Evolutionary conservation across 2,888 invertebrate species (phyloP), one percentile per base, ranked within the genome.

Genomic region (Ichneumon xanthorius): DNA sequence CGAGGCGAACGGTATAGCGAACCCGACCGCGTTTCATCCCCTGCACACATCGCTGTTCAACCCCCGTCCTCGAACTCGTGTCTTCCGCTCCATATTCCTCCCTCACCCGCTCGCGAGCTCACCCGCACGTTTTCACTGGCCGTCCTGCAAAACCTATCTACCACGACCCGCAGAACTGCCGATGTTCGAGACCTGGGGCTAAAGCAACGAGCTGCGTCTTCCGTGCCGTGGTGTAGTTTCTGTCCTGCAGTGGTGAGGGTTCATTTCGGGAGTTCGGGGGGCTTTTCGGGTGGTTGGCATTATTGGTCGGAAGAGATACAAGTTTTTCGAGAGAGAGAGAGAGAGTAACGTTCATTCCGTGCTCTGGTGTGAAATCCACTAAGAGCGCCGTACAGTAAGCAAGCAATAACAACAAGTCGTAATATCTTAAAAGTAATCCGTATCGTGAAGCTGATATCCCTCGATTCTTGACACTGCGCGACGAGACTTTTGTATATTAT

Each of bases 1-100:
- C 72, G 48, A 81, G 80, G 81, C 76, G 22, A 75, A 70, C 73
- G 70, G 78, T 78, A 70, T 55, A 73, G 76, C 72, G 50, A 71
- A 67, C 76, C 55, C 19, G 45, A 58, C 30, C 19, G 19, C 48
- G 50, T 33, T n/a, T 30, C 70, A 4, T 16, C 33, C 30, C 48
- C 70, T 9, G 16, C 33, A 50, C 53, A 48, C 14, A 30, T 26
- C 68, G 7, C 68, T 30, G 48, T 48, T 30, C 61, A 0, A 26
- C 50, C 26, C 55, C 14, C 40, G 45, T 61, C n/a, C 22, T 33
- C 45, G 14, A n/a, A 19, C 33, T 19, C n/a, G 72, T 50, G n/a
- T 16, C n/a, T 50, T 50, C n/a, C 58, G 58, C 30, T 72, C 72
- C 26, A 63, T 48, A 48, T 75, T 63, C 45, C 63, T 63, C 50